Conservation (phyloP, 2,888 invertebrate species). For the Busseola fusca region DNA sequence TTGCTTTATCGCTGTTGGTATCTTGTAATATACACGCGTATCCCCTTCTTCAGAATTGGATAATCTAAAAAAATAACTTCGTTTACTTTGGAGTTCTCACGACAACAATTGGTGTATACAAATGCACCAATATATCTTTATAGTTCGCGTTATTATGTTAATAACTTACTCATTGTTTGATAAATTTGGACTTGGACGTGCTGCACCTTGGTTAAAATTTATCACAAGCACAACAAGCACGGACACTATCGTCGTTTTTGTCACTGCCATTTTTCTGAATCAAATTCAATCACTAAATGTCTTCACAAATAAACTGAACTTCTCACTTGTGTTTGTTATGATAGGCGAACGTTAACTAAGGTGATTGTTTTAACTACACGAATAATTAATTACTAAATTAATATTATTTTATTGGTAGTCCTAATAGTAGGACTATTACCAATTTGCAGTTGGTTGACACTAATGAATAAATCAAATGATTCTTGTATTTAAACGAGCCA, state of each 20-base stretch:
- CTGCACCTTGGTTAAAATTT: conserved; percentile 58
- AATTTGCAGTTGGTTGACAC: conserved; percentile 63
- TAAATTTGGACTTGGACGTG: conserved; percentile 61
- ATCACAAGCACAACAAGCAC: conserved; percentile 64
- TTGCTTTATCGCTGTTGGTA: conserved; percentile 53
- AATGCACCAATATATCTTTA: background rate
- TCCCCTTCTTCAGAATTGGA: conserved; percentile 29
- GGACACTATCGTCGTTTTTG: conserved; percentile 49
- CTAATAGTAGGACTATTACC: conserved; percentile 69
- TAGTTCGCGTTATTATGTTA: conserved; percentile 3
- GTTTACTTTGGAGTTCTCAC: conserved; percentile 19
- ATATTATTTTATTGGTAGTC: conserved; percentile 64
- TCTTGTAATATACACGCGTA: conserved; percentile 6
- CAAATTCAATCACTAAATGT: conserved; percentile 43
- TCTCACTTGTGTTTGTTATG: conserved; percentile 59
- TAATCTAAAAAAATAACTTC: conserved; percentile 33
- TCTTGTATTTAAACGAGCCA: conserved; percentile 59
- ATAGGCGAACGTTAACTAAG: conserved; percentile 53
- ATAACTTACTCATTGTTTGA: conserved; percentile 53
- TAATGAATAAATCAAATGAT: conserved; percentile 52
- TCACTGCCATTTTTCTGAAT: conserved; percentile 60
- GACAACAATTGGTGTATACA: background rate
- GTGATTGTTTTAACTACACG: conserved; percentile 51
- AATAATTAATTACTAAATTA: conserved; percentile 55
- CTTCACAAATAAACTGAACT: conserved; percentile 44